A percentile compares a stretch with the other conserved stretches of the same genome.
phyloP scores from a whole-genome alignment of 2,888 invertebrate species.

The Sylvicola cinctus region DNA sequence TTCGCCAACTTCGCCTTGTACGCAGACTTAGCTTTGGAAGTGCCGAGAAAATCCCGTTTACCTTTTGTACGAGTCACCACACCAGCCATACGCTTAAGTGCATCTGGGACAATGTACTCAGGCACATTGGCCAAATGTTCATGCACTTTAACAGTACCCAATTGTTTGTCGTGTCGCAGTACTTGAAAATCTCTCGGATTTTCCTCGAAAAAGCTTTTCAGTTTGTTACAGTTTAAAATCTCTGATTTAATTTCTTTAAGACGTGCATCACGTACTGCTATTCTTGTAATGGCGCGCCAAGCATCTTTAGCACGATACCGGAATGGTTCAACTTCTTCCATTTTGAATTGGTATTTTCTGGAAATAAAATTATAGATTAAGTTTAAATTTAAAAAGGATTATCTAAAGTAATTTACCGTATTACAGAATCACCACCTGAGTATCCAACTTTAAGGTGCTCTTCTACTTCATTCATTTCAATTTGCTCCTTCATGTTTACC shows the following conservation, averaged over 20 bases:
- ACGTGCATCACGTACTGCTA: conserved; percentile 83
- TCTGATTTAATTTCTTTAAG: conserved; percentile 90
- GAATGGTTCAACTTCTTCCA: conserved; percentile 93
- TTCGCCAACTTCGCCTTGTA: conserved; percentile 18
- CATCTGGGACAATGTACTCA: conserved; percentile 71
- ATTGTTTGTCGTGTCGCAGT: conserved; percentile 62
- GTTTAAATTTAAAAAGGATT: not conserved
- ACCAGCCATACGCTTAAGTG: conserved; percentile 43
- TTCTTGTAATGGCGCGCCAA: conserved; percentile 81
- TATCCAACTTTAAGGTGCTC: conserved; percentile 45
- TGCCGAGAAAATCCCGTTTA: conserved; percentile 8
- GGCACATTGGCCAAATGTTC: conserved; percentile 79
- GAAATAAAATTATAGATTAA: conserved; percentile 12
- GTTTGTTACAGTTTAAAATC: conserved; percentile 74
- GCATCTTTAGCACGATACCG: conserved; percentile 88
- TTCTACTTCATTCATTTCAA: conserved; percentile 54
- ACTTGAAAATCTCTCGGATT: conserved; percentile 76
- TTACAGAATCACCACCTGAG: conserved; percentile 37
- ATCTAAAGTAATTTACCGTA: not conserved
- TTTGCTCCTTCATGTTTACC: conserved; percentile 59
- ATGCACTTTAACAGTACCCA: conserved; percentile 67
- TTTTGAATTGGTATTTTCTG: conserved; percentile 79
- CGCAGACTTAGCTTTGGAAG: conserved; percentile 16
- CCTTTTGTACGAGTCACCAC: conserved; percentile 17
- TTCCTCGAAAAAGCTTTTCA: conserved; percentile 81